Evolutionary conservation across 1,140 invertebrate species (phyloP).

Genomic region (Hypothenemus hampei): DNA sequence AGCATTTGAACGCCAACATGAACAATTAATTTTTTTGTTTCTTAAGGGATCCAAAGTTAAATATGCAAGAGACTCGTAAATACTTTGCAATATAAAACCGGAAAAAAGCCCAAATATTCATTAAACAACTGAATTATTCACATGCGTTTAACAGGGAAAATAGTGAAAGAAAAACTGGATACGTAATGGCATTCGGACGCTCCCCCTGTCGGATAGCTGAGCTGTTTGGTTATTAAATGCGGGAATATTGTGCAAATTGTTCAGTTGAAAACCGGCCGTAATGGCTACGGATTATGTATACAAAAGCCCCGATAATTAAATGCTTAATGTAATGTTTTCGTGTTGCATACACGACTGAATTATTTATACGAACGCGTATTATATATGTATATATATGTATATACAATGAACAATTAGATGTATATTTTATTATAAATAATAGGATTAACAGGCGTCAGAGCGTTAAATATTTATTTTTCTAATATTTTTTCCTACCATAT

Average conservation of each 20-base stretch:
- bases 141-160: too few relatives aligned
- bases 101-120: too few relatives aligned
- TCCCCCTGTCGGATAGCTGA: too few relatives aligned
- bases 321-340: constrained; percentile 17
- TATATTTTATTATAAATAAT: constrained; percentile 4
- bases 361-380: background rate
- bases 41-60: too few relatives aligned
- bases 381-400: constrained; percentile 5
- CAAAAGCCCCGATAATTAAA: constrained; percentile 17
- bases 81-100: too few relatives aligned
- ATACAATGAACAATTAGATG: constrained; percentile 1
- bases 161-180: background rate
- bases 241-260: constrained; percentile 19
- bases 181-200: background rate
- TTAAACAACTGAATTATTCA: too few relatives aligned
- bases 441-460: background rate
- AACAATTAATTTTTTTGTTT: too few relatives aligned
- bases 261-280: constrained; percentile 7
- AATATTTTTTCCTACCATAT: background rate
- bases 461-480: background rate
- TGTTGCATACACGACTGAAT: constrained; percentile 10
- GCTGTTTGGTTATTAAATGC: constrained; percentile 13
- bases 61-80: too few relatives aligned
- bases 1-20: too few relatives aligned
- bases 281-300: constrained; percentile 7